Percentiles rank a stretch among this genome's conserved stretches.
These are phyloP conservation scores for Antrozous pallidus DNA, from an alignment of 2,797 vertebrate genomes.

Conservation along the genomic window DNA sequence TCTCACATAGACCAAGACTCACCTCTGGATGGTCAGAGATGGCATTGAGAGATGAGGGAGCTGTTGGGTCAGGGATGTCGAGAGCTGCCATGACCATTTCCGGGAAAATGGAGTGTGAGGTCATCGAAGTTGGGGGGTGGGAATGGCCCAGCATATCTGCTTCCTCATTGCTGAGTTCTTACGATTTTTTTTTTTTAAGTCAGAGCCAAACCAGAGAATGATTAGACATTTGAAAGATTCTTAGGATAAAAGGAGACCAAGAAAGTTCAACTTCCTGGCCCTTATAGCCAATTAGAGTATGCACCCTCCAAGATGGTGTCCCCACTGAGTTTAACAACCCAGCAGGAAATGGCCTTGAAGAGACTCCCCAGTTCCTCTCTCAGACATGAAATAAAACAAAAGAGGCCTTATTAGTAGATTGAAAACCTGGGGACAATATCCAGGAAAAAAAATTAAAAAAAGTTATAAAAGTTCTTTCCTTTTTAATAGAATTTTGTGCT, in stretches of 20 bases:
- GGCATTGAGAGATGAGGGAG: not conserved
- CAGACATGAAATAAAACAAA: slow-evolving; percentile 79
- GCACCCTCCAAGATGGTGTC: slow-evolving; percentile 47
- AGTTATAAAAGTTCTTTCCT: slow-evolving; percentile 72
- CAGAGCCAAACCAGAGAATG: not conserved
- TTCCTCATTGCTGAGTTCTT: slow-evolving; percentile 36
- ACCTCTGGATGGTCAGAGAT: not conserved
- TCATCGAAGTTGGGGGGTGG: not conserved
- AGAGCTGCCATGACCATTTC: not conserved
- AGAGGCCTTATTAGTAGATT: slow-evolving; percentile 74
- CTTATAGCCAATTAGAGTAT: slow-evolving; percentile 72
- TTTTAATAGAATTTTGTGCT: slow-evolving; percentile 78
- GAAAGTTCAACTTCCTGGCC: slow-evolving; percentile 48
- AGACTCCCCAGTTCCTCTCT: slow-evolving; percentile 61
- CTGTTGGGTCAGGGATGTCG: not conserved
- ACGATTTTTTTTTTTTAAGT: slow-evolving; percentile 29
- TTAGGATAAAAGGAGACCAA: slow-evolving; percentile 20
- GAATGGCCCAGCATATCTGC: slow-evolving; percentile 5
- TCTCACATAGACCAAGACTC: not conserved
- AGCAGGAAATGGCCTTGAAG: slow-evolving; percentile 77
- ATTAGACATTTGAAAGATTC: slow-evolving; percentile 46
- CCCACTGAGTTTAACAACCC: slow-evolving; percentile 72
- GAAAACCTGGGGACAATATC: slow-evolving; percentile 64
- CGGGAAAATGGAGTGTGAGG: not conserved
- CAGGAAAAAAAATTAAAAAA: slow-evolving; percentile 74